Conservation (phyloP, 92 coral and sea anemone genomes). For the Palythoa grandis region DNA sequence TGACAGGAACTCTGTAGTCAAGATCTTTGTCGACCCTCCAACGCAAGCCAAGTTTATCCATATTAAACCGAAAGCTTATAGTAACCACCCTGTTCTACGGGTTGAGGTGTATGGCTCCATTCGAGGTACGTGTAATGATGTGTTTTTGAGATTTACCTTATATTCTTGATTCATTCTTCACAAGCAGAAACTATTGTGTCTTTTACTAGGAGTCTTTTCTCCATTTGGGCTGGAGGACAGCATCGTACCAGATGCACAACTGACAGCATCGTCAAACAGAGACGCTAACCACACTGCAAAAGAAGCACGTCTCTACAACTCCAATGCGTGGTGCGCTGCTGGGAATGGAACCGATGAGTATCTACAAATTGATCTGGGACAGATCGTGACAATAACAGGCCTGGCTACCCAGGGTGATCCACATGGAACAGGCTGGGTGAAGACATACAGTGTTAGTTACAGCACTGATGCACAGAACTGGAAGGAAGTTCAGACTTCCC, state of each 20-base stretch:
- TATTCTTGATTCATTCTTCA: no score
- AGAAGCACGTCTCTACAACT: conserved; percentile 14
- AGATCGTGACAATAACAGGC: background rate
- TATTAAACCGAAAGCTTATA: background rate
- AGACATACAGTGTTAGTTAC: conserved; percentile 5
- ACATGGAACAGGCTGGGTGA: background rate
- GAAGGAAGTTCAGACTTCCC: background rate
- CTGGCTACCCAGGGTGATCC: conserved; percentile 28
- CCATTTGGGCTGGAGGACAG: background rate
- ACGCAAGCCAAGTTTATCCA: conserved; percentile 5
- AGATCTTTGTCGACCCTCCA: background rate
- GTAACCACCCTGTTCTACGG: background rate
- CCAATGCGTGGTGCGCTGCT: conserved; percentile 18
- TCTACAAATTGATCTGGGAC: conserved; percentile 23
- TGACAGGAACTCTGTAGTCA: conserved; percentile 2
- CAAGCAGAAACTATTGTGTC: background rate
- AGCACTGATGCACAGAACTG: background rate
- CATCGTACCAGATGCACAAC: background rate
- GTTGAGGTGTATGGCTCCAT: conserved; percentile 9
- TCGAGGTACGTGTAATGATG: background rate
- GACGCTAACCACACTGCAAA: conserved; percentile 9
- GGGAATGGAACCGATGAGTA: conserved; percentile 12
- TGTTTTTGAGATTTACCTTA: background rate
- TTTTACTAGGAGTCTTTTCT: background rate
- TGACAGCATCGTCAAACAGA: conserved; percentile 1